Conservation (phyloP, 2,888 invertebrate species). For the Sesia bembeciformis region DNA sequence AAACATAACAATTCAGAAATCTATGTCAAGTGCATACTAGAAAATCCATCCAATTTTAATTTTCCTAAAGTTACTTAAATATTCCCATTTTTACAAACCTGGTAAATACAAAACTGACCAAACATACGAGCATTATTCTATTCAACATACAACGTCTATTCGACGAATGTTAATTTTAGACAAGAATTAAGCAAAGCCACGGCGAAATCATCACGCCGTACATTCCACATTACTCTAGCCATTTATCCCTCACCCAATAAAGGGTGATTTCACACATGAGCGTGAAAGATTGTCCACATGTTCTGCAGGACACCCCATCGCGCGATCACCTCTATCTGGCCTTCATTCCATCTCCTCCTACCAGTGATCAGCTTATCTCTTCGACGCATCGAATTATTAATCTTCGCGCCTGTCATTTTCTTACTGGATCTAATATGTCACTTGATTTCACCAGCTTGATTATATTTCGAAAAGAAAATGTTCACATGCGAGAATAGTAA, state of each 20-base stretch:
- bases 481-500: no score
- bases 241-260: conserved; percentile 48
- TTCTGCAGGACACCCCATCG: conserved; percentile 44
- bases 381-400: conserved; percentile 39
- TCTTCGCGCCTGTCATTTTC: conserved; percentile 49
- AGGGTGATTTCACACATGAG: conserved; percentile 71
- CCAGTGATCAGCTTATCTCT: conserved; percentile 50
- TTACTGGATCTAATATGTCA: conserved; percentile 53
- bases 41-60: no score
- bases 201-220: no score
- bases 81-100: background rate
- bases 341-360: conserved; percentile 17
- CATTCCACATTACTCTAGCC: conserved; percentile 31
- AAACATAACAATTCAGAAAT: no score
- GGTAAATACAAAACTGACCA: background rate
- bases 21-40: no score
- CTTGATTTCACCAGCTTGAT: conserved; percentile 15
- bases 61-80: background rate
- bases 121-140: no score
- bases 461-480: no score
- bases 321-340: conserved; percentile 32
- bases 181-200: no score
- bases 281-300: conserved; percentile 75
- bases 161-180: no score
- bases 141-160: no score